Base-by-base conservation (phyloP, 2,888 invertebrate species). In the Cephus spinipes region DNA sequence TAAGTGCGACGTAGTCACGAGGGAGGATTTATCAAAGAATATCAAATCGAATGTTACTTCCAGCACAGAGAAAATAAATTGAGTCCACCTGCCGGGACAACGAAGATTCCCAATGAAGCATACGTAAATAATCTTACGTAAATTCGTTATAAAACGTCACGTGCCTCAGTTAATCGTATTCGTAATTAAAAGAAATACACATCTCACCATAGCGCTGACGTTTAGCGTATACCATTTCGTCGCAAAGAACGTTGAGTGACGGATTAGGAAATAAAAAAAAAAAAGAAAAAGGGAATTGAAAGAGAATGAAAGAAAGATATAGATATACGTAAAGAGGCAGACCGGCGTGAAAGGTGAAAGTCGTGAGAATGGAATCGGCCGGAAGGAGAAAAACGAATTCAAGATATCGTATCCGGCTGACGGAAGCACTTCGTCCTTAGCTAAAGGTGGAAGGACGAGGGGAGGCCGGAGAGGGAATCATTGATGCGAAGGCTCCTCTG, bases 341-440 rank as follows among this genome's bases (percentile, higher is more conserved):
- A 55, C 23, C 23, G 23, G 55, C 55, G 55, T 23, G 23, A 55
- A 55, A 55, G 55, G 23, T 55, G 55, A 31, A 76, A 78, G 73
- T 75, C 12, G 75, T 73, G 68, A 69, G 76, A 76, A 69, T 11
- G 55, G 55, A 55, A 23, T 55, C 55, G 55, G 55, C 55, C 55
- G 55, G 55, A 55, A 68, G 68, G 73, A 34, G 68, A 73, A 76
- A 75, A 30, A 68, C 73, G 34, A 68, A 68, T 76, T 69, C 32
- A 73, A 73, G 69, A 73, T 73, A 73, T 36, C 74, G 74, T 74
- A 77, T 77, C 77, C 77, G 77, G 73, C 69, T 36, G 77, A 74
- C 77, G 77, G 77, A 77, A 74, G 74, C 74, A 77, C 77, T 77
- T 68, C 11, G n/a, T 55, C 55, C 55, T 55, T 55, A 23, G 55